Percentiles rank a stretch among this genome's conserved stretches.
Conservation (phyloP, 2,888 invertebrate species). For the Folsomia candida region DNA sequence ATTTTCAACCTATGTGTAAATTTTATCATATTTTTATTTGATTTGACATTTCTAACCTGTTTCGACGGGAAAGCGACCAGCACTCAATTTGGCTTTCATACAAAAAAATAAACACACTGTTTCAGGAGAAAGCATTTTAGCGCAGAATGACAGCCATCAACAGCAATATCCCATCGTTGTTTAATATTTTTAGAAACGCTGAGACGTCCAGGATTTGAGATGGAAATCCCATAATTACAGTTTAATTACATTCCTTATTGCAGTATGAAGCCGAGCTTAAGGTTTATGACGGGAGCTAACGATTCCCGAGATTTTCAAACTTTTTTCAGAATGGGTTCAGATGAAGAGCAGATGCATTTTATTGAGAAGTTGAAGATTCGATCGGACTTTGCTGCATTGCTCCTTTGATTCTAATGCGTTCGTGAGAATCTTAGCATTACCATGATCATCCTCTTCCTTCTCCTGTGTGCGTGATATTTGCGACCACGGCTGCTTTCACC, state of each 20-base stretch:
- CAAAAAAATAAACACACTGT: no score
- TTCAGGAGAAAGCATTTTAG: no score
- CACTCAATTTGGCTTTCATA: no score
- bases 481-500: not conserved
- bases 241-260: not conserved
- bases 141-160: no score
- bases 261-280: not conserved
- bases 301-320: not conserved
- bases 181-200: not conserved
- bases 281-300: not conserved
- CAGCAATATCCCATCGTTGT: no score
- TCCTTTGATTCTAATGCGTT: not conserved
- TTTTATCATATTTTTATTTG: no score
- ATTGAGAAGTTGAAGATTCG: conserved; percentile 24
- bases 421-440: not conserved
- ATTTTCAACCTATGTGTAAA: no score
- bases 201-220: not conserved
- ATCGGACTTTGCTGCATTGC: not conserved
- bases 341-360: conserved; percentile 41
- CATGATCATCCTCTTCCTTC: not conserved
- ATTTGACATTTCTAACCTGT: no score
- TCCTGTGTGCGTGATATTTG: not conserved
- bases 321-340: not conserved
- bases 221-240: not conserved
- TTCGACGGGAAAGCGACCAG: no score